Evolutionary conservation across 2,888 invertebrate genomes (phyloP).

Genomic region (Cabera pusaria): DNA sequence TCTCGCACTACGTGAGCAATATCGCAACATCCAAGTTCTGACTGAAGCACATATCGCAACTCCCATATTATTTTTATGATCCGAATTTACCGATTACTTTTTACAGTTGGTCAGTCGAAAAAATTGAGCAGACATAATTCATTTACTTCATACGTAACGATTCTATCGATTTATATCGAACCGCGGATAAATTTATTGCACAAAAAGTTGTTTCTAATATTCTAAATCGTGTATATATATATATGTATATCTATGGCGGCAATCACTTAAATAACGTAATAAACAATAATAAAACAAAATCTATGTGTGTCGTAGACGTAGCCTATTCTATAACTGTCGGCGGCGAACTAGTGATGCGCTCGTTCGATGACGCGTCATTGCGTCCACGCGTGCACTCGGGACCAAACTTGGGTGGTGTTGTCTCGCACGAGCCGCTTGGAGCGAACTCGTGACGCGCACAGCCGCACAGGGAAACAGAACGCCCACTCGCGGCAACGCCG

Average conservation of each 20-base stretch:
- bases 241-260: slow-evolving; percentile 51
- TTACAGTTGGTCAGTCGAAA: slow-evolving; percentile 81
- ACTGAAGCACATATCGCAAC: slow-evolving; percentile 24
- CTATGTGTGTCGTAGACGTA: slow-evolving; percentile 52
- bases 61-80: slow-evolving; percentile 23
- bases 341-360: slow-evolving; percentile 62
- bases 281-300: slow-evolving; percentile 46
- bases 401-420: too few relatives aligned
- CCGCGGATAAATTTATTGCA: slow-evolving; percentile 74
- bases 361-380: slow-evolving; percentile 8
- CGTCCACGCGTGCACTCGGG: too few relatives aligned
- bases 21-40: slow-evolving; percentile 13
- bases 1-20: too few relatives aligned
- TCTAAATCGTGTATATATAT: slow-evolving; percentile 54
- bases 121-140: slow-evolving; percentile 74
- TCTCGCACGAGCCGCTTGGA: too few relatives aligned
- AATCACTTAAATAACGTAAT: slow-evolving; percentile 50
- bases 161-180: slow-evolving; percentile 61
- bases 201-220: slow-evolving; percentile 65
- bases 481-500: slow-evolving; percentile 13
- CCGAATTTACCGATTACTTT: slow-evolving; percentile 54
- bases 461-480: slow-evolving; percentile 8
- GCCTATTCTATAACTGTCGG: slow-evolving; percentile 61
- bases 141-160: slow-evolving; percentile 40
- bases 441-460: not conserved